phyloP scores from a whole-genome alignment of 2,797 vertebrate genomes.

The Pseudocheirus occidentalis region DNA sequence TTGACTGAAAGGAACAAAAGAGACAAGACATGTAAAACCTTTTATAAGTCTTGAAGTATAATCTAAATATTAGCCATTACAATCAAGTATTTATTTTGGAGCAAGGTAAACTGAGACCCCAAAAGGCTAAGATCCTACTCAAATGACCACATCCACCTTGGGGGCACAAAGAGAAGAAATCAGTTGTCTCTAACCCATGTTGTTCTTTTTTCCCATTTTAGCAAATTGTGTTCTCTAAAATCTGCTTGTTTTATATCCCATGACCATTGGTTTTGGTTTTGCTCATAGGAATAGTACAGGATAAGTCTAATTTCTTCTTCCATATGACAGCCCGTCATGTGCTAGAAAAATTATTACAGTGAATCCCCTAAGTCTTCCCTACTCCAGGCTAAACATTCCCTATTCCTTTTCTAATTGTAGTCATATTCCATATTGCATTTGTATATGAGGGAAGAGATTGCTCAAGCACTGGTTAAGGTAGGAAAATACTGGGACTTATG shows the following conservation, averaged over 20 bases:
- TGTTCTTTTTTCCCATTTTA: neutral
- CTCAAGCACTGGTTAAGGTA: neutral
- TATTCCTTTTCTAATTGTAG: neutral
- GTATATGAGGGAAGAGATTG: neutral
- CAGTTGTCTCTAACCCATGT: neutral
- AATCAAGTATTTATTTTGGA: neutral
- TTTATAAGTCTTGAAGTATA: too few species aligned
- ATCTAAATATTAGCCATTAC: too few species aligned
- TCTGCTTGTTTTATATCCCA: neutral
- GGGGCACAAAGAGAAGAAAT: neutral
- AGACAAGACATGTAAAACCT: too few species aligned
- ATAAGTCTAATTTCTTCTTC: neutral
- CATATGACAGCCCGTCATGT: neutral
- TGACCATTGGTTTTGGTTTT: neutral
- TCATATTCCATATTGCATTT: neutral
- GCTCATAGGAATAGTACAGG: neutral
- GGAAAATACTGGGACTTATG: neutral
- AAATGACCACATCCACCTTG: neutral
- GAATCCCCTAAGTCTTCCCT: neutral
- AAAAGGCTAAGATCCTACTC: neutral
- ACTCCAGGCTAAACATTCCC: neutral
- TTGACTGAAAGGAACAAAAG: too few species aligned
- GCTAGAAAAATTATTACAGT: neutral
- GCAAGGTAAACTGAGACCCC: neutral
- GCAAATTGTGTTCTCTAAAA: neutral